These are phyloP conservation scores for Dasyprocta punctata DNA, from an alignment of 2,113 vertebrate species.

Conservation along the genomic window DNA sequence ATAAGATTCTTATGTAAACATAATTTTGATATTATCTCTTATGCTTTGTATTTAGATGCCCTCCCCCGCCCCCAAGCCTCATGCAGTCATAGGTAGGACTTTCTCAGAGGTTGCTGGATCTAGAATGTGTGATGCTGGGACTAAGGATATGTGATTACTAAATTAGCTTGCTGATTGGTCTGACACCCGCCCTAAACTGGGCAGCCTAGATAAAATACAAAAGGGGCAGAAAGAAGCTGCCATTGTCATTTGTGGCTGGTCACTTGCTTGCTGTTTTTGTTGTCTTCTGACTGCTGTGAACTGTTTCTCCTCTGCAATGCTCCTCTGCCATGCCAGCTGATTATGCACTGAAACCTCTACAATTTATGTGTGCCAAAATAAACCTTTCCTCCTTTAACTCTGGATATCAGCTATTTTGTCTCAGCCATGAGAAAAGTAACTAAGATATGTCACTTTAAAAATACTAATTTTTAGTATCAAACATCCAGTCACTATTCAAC, in stretches of 20 bases:
- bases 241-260: neutral
- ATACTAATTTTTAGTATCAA: slow-evolving; percentile 8
- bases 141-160: neutral
- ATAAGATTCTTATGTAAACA: slow-evolving; percentile 17
- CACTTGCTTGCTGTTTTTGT: neutral
- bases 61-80: neutral
- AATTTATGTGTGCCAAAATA: neutral
- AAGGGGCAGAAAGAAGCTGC: neutral
- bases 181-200: neutral
- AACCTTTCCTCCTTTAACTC: neutral
- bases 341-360: neutral
- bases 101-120: neutral
- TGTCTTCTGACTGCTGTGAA: neutral
- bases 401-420: neutral
- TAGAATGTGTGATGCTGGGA: neutral
- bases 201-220: neutral
- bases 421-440: neutral
- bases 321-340: neutral
- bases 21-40: neutral
- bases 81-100: neutral
- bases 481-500: neutral
- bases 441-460: neutral
- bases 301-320: neutral
- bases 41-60: neutral
- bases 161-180: neutral